Conservation (phyloP, 1,140 invertebrate genomes). For the Lordiphosa collinella region DNA sequence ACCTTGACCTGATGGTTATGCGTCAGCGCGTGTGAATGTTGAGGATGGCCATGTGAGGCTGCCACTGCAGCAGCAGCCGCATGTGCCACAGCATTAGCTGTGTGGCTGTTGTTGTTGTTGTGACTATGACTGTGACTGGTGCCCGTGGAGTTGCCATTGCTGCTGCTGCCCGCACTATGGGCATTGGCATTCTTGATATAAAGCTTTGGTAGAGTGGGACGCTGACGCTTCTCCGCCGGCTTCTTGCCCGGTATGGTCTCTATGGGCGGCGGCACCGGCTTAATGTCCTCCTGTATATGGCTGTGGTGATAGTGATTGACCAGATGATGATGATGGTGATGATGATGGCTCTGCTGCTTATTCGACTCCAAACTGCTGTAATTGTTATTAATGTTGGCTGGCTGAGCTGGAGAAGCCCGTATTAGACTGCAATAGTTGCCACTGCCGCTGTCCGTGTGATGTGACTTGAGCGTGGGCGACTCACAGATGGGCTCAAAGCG, state of each 20-base stretch:
- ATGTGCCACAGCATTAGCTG: conserved; percentile 50
- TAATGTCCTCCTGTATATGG: conserved; percentile 82
- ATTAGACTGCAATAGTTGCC: conserved; percentile 78
- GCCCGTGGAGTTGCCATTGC: conserved; percentile 73
- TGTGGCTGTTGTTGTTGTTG: conserved; percentile 34
- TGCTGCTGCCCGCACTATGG: conserved; percentile 65
- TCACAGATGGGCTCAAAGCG: conserved; percentile 80
- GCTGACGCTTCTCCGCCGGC: conserved; percentile 82
- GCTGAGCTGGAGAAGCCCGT: conserved; percentile 50
- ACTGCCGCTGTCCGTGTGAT: conserved; percentile 74
- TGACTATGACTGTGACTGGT: conserved; percentile 55
- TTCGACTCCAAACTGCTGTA: conserved; percentile 77
- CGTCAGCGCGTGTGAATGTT: conserved; percentile 26
- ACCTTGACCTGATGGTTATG: conserved; percentile 68
- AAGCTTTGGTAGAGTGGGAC: conserved; percentile 85
- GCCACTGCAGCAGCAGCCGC: conserved; percentile 49
- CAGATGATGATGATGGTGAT: conserved; percentile 77
- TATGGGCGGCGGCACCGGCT: conserved; percentile 93
- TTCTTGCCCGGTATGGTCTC: conserved; percentile 94
- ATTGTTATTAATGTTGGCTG: conserved; percentile 57
- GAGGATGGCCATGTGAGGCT: conserved; percentile 43
- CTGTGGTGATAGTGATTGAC: conserved; percentile 80
- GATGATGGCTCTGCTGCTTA: conserved; percentile 59
- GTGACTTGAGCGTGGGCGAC: conserved; percentile 78
- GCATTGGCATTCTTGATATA: conserved; percentile 86